Evolutionary conservation across 1,140 invertebrate species (phyloP), one percentile per base, ranked within the genome.

Genomic region (Oryctes rhinoceros): DNA sequence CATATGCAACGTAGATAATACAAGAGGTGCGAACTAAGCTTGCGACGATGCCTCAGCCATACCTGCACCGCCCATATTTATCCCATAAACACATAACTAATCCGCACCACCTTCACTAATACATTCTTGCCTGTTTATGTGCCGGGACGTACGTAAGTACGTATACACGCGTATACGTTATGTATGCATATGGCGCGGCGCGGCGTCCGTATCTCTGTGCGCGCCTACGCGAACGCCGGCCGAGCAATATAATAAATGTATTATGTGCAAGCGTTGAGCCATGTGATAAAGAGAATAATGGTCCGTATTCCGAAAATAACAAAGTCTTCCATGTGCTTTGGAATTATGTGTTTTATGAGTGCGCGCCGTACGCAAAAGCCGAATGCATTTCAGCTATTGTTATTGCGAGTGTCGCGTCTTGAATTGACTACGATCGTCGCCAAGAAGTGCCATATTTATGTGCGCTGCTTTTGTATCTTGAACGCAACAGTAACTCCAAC

Each of bases 241-340:
- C n/a, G 62, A 71, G 24, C 39, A 71, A 71, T 71, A 71, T 71
- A 71, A 71, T 71, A 71, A 71, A 71, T 71, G 65, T 20, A 71
- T 71, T 71, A 71, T 71, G 65, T 37, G 65, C n/a, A 35, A 71
- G 65, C 65, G 65, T 71, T 71, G 65, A 71, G 20, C 65, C 65
- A 37, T 71, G 65, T 71, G 65, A 71, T 71, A 71, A 71, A 71
- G 65, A 37, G 65, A 71, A 71, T 71, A 71, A 71, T 71, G 65
- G 65, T 35, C 20, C n/a, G 65, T 71, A 71, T 71, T 71, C 65
- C 35, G n/a, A 35, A 71, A 71, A 71, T 71, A 71, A 71, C 18
- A 20, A 24, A 9, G 65, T 71, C 65, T 71, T 37, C 65, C 35
- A 71, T 71, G 24, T 35, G 35, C 65, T 30, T 71, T 35, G 20